phyloP scores from a whole-genome alignment of 2,797 vertebrate genomes.

The Enteromius treurensis region DNA sequence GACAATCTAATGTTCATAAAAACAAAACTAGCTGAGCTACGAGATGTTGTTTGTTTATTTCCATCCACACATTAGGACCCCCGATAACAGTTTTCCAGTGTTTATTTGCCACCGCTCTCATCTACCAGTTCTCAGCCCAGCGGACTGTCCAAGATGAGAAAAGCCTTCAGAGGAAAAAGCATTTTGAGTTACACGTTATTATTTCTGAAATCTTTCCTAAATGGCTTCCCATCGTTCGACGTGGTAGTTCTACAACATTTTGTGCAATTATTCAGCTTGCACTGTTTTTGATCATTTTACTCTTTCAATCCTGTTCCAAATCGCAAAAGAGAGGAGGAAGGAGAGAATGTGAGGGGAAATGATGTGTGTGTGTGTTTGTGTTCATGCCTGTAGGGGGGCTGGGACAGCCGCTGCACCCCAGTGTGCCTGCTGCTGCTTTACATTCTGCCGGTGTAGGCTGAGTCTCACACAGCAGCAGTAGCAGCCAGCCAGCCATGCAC shows the following conservation, averaged over 20 bases:
- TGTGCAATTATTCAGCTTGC: neutral
- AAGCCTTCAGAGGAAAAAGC: slow-evolving; percentile 6
- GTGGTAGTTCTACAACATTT: slow-evolving; percentile 5
- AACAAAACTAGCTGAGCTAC: neutral
- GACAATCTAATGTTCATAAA: neutral
- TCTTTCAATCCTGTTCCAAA: slow-evolving; percentile 7
- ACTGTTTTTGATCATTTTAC: slow-evolving; percentile 20
- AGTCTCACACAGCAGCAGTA: slow-evolving; percentile 73
- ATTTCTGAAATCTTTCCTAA: slow-evolving; percentile 26
- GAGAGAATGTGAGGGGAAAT: neutral
- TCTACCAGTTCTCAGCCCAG: slow-evolving; percentile 29
- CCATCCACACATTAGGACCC: slow-evolving; percentile 33
- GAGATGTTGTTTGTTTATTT: slow-evolving; percentile 18
- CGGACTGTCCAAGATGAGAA: slow-evolving; percentile 26
- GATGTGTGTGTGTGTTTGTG: slow-evolving; percentile 38
- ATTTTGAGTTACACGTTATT: neutral
- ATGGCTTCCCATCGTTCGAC: slow-evolving; percentile 11
- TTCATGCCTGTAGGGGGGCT: slow-evolving; percentile 59
- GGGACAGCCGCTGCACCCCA: slow-evolving; percentile 63
- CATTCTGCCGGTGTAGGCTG: slow-evolving; percentile 77
- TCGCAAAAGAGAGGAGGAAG: slow-evolving; percentile 17
- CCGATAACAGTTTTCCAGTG: slow-evolving; percentile 30
- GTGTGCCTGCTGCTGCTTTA: slow-evolving; percentile 71
- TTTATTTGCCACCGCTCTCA: slow-evolving; percentile 35
- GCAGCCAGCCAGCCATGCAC: slow-evolving; percentile 62